Percentiles rank a stretch among this genome's conserved stretches.
Conservation (phyloP, 2,888 invertebrate species). For the Drosophila affinis region DNA sequence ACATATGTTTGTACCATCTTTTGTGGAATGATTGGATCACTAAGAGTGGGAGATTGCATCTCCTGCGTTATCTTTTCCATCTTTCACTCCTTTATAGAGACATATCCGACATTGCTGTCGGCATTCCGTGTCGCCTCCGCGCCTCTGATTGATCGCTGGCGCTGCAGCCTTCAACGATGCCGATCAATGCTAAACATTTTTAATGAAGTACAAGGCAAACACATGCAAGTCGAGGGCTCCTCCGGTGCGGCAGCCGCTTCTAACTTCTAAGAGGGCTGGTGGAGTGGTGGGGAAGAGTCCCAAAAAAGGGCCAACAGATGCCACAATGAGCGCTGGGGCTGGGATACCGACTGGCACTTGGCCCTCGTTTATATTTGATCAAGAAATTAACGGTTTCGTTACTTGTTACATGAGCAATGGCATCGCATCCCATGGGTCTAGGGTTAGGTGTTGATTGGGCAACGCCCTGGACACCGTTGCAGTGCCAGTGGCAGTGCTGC, state of each 20-base stretch:
- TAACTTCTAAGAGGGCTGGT: neutral
- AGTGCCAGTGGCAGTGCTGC: neutral
- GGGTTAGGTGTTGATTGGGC: conserved; percentile 78
- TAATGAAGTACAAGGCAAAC: conserved; percentile 70
- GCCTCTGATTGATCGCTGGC: conserved; percentile 41
- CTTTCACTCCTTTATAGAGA: neutral
- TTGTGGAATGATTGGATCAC: neutral
- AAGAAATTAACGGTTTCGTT: conserved; percentile 67
- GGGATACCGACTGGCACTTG: conserved; percentile 28
- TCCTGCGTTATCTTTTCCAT: neutral
- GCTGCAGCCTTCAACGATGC: conserved; percentile 55
- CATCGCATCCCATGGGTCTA: conserved; percentile 25
- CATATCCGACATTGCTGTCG: neutral
- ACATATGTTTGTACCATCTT: neutral
- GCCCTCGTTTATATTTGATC: conserved; percentile 49
- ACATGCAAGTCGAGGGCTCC: neutral
- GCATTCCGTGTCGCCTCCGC: too few species aligned
- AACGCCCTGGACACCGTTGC: conserved; percentile 68
- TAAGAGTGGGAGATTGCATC: neutral
- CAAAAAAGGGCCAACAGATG: conserved; percentile 1
- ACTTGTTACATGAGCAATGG: conserved; percentile 64
- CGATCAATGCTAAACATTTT: conserved; percentile 70
- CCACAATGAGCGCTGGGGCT: neutral
- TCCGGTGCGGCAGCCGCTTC: neutral
- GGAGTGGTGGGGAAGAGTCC: neutral